These are phyloP conservation scores for Crenichthys baileyi DNA, from an alignment of 2,797 vertebrate genomes.

Conservation along the genomic window DNA sequence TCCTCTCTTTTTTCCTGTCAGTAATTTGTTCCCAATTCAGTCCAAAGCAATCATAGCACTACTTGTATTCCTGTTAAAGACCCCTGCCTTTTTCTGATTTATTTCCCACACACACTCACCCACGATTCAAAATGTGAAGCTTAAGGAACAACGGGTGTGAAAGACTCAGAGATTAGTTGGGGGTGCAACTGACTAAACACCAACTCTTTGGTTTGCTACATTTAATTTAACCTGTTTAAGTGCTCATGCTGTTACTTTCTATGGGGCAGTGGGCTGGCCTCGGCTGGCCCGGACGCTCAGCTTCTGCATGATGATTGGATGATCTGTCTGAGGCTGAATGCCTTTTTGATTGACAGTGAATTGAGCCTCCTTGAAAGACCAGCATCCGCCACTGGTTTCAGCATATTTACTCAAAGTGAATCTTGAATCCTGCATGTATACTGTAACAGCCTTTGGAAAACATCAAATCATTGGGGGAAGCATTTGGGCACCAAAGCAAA, in stretches of 20 bases:
- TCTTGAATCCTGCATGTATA: background rate
- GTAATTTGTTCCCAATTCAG: background rate
- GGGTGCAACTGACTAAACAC: background rate
- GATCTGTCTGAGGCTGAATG: no score
- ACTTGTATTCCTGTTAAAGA: background rate
- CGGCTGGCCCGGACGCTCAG: no score
- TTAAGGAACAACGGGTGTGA: background rate
- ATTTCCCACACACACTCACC: background rate
- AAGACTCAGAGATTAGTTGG: background rate
- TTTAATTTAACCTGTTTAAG: background rate
- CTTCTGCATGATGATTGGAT: no score
- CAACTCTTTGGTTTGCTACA: background rate
- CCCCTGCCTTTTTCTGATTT: background rate
- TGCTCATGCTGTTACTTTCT: background rate
- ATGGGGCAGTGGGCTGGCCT: no score
- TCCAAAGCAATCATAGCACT: background rate
- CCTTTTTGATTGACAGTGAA: no score
- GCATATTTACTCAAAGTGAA: background rate
- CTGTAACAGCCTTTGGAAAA: background rate
- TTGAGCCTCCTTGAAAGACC: no score
- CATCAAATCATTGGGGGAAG: background rate
- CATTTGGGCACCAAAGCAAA: background rate
- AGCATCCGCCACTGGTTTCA: no score
- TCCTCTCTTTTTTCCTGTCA: background rate
- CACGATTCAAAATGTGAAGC: background rate